Conservation (phyloP, 1,140 invertebrate genomes). For the Zaprionus tsacasi region DNA sequence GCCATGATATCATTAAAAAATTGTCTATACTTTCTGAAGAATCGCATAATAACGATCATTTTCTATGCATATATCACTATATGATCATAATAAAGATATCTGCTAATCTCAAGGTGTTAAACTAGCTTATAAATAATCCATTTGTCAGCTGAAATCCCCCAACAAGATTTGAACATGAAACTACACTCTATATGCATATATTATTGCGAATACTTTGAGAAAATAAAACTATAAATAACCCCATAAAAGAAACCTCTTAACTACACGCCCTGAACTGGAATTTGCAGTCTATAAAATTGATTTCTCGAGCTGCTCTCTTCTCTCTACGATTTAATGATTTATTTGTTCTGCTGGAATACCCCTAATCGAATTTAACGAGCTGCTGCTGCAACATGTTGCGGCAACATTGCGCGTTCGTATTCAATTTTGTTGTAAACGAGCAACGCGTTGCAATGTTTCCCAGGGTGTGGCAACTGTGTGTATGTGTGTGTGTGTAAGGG, state of each 20-base stretch:
- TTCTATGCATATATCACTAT: too few relatives aligned
- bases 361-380: constrained; percentile 3
- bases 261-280: not conserved
- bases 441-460: constrained; percentile 18
- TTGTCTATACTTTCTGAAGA: not conserved
- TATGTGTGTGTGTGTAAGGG: not conserved
- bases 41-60: not conserved
- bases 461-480: constrained; percentile 6
- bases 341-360: not conserved
- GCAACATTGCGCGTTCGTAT: not conserved
- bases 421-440: not conserved
- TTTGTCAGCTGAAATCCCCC: not conserved
- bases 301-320: not conserved
- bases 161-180: not conserved
- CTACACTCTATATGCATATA: not conserved
- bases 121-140: not conserved
- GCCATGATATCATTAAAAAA: not conserved
- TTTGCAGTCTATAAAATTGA: not conserved
- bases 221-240: not conserved
- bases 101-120: not conserved
- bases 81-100: not conserved
- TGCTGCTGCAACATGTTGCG: constrained; percentile 12
- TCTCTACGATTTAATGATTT: constrained; percentile 7
- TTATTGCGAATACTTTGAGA: not conserved
- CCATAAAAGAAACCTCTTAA: not conserved